phyloP scores from a whole-genome alignment of 2,797 vertebrate genomes.

The Acanthurus leucopareius region DNA sequence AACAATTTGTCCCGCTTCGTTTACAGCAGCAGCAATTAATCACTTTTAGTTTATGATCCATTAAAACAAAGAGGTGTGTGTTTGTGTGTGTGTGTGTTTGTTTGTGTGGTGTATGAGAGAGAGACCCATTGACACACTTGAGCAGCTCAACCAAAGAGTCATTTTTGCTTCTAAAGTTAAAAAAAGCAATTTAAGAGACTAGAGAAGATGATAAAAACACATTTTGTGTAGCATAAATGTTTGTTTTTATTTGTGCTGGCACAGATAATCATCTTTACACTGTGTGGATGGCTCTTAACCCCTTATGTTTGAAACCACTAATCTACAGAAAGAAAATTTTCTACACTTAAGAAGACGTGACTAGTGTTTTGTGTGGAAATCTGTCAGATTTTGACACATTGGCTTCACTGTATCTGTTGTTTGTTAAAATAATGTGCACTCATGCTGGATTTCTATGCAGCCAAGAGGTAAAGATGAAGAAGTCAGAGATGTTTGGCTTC shows the following conservation, averaged over 20 bases:
- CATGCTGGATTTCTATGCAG: slow-evolving; percentile 16
- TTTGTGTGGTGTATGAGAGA: no score
- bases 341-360: neutral
- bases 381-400: neutral
- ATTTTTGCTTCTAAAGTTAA: no score
- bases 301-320: neutral
- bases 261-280: neutral
- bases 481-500: slow-evolving; percentile 80
- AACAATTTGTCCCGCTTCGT: neutral
- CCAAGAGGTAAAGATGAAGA: slow-evolving; percentile 83
- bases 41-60: neutral
- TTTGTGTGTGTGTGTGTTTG: neutral
- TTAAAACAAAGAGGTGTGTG: neutral
- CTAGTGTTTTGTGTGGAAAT: neutral
- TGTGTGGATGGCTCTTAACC: neutral
- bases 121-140: no score
- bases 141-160: no score
- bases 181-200: no score
- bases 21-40: neutral
- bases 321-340: neutral
- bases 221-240: no score
- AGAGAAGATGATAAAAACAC: no score
- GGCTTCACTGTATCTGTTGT: neutral
- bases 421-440: slow-evolving; percentile 1
- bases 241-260: neutral